Evolutionary conservation across 2,113 vertebrate genomes (phyloP).

Genomic region (Phyllopteryx taeniolatus): DNA sequence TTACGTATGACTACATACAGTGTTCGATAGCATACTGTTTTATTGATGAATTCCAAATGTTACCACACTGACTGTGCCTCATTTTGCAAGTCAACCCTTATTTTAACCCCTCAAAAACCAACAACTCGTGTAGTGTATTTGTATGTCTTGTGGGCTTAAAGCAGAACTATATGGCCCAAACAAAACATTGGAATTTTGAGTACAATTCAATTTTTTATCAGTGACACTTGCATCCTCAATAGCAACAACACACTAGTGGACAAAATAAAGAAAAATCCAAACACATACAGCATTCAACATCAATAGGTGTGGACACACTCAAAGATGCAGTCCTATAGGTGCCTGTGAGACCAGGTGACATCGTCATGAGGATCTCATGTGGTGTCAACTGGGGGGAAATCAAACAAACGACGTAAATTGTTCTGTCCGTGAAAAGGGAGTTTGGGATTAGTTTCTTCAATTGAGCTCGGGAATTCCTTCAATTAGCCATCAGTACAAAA

Average conservation of each 20-base stretch:
- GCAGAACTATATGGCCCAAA: slow-evolving; percentile 43
- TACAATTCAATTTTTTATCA: slow-evolving; percentile 49
- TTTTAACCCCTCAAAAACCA: slow-evolving; percentile 24
- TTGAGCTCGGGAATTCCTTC: slow-evolving; percentile 7
- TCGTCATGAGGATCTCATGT: slow-evolving; percentile 14
- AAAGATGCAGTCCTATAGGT: slow-evolving; percentile 15
- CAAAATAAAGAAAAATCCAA: slow-evolving; percentile 41
- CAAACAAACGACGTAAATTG: background rate
- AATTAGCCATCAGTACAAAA: slow-evolving; percentile 22
- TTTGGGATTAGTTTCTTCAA: slow-evolving; percentile 13
- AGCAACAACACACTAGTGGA: slow-evolving; percentile 51
- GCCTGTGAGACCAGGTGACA: slow-evolving; percentile 18
- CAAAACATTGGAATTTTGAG: slow-evolving; percentile 32
- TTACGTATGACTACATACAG: background rate
- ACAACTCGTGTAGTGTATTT: slow-evolving; percentile 22
- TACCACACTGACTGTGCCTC: slow-evolving; percentile 39
- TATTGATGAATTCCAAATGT: slow-evolving; percentile 56
- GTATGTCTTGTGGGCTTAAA: slow-evolving; percentile 25
- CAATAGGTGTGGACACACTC: slow-evolving; percentile 15
- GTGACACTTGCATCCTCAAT: slow-evolving; percentile 54
- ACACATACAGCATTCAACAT: slow-evolving; percentile 37
- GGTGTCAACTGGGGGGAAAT: background rate
- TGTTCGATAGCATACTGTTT: slow-evolving; percentile 47
- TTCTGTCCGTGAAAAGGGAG: background rate
- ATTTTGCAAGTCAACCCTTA: slow-evolving; percentile 36